Evolutionary conservation across 2,113 vertebrate genomes (phyloP).

Genomic region (Pelecanus crispus): DNA sequence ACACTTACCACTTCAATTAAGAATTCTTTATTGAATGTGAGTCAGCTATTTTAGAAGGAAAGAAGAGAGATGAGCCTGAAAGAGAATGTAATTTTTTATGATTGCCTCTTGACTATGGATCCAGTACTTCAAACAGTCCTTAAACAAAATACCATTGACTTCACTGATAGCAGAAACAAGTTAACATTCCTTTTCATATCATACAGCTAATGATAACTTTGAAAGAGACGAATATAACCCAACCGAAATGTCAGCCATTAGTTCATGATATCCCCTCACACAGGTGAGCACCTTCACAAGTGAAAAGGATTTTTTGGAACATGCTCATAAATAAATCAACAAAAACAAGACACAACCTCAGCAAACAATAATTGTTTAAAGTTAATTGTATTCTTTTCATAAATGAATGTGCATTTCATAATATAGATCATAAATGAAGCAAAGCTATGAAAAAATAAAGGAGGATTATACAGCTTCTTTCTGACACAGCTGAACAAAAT

Average conservation of each 20-base stretch:
- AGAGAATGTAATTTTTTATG: background rate
- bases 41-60: background rate
- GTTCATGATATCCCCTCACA: background rate
- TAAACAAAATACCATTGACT: background rate
- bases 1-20: background rate
- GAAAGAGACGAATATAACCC: background rate
- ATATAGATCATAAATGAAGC: background rate
- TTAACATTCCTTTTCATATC: background rate
- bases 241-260: background rate
- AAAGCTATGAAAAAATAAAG: background rate
- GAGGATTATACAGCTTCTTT: background rate
- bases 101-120: background rate
- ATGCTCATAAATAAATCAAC: background rate
- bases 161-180: background rate
- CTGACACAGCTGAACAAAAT: background rate
- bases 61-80: background rate
- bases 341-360: background rate
- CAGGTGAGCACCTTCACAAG: background rate
- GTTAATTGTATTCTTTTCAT: background rate
- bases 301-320: background rate
- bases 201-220: background rate
- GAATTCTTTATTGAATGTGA: background rate
- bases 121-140: background rate
- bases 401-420: too few relatives aligned
- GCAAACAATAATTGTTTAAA: background rate